Conservation (phyloP, 2,797 vertebrate genomes). For the Manis javanica region DNA sequence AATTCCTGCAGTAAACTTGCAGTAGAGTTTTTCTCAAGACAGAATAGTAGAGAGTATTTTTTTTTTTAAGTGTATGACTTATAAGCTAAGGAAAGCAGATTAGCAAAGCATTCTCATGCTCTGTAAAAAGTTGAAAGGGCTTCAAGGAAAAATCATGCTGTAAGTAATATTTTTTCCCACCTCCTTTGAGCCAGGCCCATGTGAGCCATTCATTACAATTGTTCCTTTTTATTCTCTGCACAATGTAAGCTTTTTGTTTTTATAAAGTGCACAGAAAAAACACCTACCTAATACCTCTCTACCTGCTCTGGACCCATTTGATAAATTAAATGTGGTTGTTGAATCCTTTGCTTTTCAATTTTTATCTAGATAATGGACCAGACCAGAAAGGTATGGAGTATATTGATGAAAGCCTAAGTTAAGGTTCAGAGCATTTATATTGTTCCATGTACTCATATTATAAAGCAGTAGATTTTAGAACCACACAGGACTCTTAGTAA, state of each 20-base stretch:
- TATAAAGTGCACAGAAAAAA: neutral
- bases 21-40: constrained; percentile 40
- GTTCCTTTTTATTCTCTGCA: neutral
- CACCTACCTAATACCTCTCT: neutral
- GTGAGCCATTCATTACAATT: neutral
- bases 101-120: constrained; percentile 41
- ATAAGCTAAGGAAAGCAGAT: constrained; percentile 48
- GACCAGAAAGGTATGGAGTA: neutral
- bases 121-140: constrained; percentile 37
- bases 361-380: neutral
- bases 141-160: constrained; percentile 23
- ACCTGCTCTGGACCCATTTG: neutral
- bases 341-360: neutral
- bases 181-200: neutral
- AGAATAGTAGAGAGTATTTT: neutral
- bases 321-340: neutral
- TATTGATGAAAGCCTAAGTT: neutral
- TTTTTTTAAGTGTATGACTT: constrained; percentile 1
- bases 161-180: neutral
- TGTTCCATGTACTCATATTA: neutral
- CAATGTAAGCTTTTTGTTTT: neutral
- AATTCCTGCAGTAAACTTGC: neutral
- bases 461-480: constrained; percentile 33
- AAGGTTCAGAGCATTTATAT: neutral
- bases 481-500: neutral